Percentiles rank a stretch among this genome's conserved stretches.
These are phyloP conservation scores for Drosophila testacea DNA, from an alignment of 2,888 invertebrate species.

Conservation along the genomic window DNA sequence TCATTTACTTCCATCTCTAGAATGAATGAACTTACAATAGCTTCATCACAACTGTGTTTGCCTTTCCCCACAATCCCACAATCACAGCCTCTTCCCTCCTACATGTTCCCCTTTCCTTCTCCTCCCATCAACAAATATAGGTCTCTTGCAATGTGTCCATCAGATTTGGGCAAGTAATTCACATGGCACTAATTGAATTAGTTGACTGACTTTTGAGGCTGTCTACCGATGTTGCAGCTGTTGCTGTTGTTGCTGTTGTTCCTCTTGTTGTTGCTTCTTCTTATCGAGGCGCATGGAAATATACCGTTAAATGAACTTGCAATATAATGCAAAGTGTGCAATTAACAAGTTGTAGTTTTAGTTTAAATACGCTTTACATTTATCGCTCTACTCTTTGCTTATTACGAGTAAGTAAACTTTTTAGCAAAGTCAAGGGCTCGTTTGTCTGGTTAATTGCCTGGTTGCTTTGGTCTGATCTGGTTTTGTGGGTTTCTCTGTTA, in stretches of 20 bases:
- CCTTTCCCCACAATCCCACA: conserved; percentile 13
- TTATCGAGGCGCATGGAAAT: conserved; percentile 28
- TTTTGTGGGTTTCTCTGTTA: conserved; percentile 13
- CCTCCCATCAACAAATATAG: not conserved
- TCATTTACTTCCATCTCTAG: conserved; percentile 33
- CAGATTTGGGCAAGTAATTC: conserved; percentile 72
- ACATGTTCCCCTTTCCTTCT: too few species aligned
- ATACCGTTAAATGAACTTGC: conserved; percentile 70
- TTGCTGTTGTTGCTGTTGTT: conserved; percentile 13
- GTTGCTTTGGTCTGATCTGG: conserved; percentile 1
- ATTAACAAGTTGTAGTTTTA: conserved; percentile 60
- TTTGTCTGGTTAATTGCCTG: conserved; percentile 23
- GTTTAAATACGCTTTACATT: conserved; percentile 35
- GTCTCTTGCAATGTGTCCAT: conserved; percentile 16
- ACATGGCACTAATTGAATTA: conserved; percentile 80
- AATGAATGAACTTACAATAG: conserved; percentile 49
- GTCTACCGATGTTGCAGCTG: conserved; percentile 27
- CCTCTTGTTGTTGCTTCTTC: conserved; percentile 12
- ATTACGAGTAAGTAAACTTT: conserved; percentile 29
- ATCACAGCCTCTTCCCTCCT: not conserved
- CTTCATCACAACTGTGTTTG: conserved; percentile 46
- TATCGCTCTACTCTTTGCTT: conserved; percentile 24
- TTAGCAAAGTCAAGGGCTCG: conserved; percentile 33
- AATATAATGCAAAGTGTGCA: conserved; percentile 76
- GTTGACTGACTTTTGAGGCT: conserved; percentile 75